Base-by-base conservation (phyloP, 1,140 invertebrate species). In the Riptortus pedestris region DNA sequence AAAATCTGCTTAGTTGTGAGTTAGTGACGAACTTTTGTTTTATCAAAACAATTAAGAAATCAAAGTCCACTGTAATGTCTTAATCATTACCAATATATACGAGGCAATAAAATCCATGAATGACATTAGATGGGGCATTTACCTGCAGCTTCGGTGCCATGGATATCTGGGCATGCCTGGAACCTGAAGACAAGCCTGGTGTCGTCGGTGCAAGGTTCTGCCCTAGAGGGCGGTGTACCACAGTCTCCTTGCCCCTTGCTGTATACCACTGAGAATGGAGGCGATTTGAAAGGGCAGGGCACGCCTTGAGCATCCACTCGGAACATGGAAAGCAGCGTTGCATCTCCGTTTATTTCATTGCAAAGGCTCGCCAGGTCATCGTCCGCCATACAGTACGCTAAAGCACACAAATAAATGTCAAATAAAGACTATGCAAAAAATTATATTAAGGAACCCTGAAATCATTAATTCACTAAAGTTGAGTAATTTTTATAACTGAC, bases 131-230 rank as follows among this genome's bases (percentile, higher is more conserved):
- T n/a, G n/a, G n/a, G n/a, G 20, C 29, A 71, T 62, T 73, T 71
- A 79, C 79, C 73, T 69, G 74, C 74, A 66, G 75, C 77, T 67
- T 80, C 79, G 1, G 90, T 90, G 47, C 86, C 88, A 24, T 81
- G 80, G 5, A 94, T 84, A 74, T 95, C 91, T 0, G 90, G 88
- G 75, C 92, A 96, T 18, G 91, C 91, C 78, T 94, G 91, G 74
- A 93, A 95, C 72, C 85, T 85, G 69, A 96, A 82, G 48, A 94
- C 78, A 16, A 91, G 75, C 59, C 85, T 78, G 1, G 84, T 88
- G 67, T 90, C 83, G 70, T 91, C 87, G 0, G 87, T 91, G 72
- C 89, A 93, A 63, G 86, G 83, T 71, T 91, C 88, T 14, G 88
- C 85, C 38, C 81, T 84, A 16, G 88, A 90, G 18, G 81, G 78